Base-by-base conservation (phyloP, 2,797 vertebrate genomes). In the Labeo calbasu region DNA sequence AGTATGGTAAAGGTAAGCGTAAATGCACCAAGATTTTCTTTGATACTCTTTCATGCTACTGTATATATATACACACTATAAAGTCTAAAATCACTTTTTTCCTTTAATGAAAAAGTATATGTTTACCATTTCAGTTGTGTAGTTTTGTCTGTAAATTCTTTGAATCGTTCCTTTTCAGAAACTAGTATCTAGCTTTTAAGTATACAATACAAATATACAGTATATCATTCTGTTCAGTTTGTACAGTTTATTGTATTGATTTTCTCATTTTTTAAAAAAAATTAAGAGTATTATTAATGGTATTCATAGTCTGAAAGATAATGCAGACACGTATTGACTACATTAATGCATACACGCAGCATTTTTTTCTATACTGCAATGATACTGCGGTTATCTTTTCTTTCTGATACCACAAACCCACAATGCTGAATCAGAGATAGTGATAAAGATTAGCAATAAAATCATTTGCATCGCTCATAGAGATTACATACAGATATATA, bases 1-100 rank as follows among this genome's bases (percentile, higher is more conserved):
- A 59, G 50, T 59, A 32, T 32, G 51, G 5, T 69, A 83, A 48
- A 77, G 40, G 73, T 77, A 28, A 73, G 25, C 32, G 61, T 65
- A 17, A 32, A 65, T 65, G 25, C 14, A 32, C 17, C 7, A 8
- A 5, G 51, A 40, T 40, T 75, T 36, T n/a, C 28, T n/a, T 13
- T 13, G 0, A 53, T 12, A 13, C 50, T 23, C 21, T n/a, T 59
- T 23, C 12, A 15, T 23, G 4, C 32, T 76, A 36, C 32, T 36
- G 32, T 36, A 32, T 57, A 17, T 5, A 55, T 9, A 1, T n/a
- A 40, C 7, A 43, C 25, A 32, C 6, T 53, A 10, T 50, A 36
- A 36, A 36, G 4, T 59, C 19, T n/a, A 32, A 55, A 75, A 75
- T 72, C 28, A 17, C 15, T 71, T 75, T 75, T 73, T 36, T 43